Percentiles rank a stretch among this genome's conserved stretches.
Conservation (phyloP, 2,797 vertebrate genomes). For the Spatula versicolor region DNA sequence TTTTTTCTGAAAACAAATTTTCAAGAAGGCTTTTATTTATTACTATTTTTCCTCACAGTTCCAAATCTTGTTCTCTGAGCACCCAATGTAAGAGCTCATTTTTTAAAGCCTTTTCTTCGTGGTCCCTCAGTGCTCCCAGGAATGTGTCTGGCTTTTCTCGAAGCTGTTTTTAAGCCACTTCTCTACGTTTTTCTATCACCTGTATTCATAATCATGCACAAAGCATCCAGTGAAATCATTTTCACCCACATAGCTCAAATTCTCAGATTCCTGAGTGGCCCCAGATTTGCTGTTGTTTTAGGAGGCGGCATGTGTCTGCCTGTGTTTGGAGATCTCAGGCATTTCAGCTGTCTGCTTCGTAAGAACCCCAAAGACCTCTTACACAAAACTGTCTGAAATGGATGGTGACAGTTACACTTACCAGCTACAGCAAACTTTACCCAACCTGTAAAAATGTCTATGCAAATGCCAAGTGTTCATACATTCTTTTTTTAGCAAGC, state of each 20-base stretch:
- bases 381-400: neutral
- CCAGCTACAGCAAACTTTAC: neutral
- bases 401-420: neutral
- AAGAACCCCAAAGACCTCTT: neutral
- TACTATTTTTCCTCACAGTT: neutral
- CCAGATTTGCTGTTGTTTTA: neutral
- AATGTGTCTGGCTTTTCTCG: neutral
- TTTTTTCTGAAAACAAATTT: neutral
- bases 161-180: neutral
- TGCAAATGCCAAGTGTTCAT: neutral
- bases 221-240: neutral
- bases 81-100: neutral
- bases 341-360: neutral
- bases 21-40: neutral
- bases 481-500: conserved; percentile 12
- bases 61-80: neutral
- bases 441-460: rapidly evolving
- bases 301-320: neutral
- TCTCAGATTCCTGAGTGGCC: neutral
- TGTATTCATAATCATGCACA: rapidly evolving
- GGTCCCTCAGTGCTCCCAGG: neutral
- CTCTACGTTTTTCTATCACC: rapidly evolving
- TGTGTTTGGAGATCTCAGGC: neutral
- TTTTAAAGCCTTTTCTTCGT: neutral
- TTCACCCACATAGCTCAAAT: conserved; percentile 3